These are phyloP conservation scores for Apis dorsata DNA, from an alignment of 1,140 invertebrate genomes.

Conservation along the genomic window DNA sequence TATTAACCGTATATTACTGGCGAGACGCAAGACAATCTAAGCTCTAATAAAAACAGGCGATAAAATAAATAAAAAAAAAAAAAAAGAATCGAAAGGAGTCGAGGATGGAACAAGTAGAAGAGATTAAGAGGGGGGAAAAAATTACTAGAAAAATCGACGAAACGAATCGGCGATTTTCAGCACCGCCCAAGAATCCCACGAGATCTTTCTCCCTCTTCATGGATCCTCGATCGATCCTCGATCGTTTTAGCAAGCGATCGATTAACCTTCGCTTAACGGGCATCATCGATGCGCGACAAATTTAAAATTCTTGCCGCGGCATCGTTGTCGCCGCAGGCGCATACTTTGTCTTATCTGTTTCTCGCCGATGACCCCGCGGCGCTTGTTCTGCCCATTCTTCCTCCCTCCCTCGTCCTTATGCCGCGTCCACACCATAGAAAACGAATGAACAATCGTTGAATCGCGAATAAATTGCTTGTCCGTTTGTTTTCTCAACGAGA, in stretches of 20 bases:
- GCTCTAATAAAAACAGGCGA: not conserved
- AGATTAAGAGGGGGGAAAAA: not conserved
- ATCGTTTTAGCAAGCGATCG: slow-evolving; percentile 10
- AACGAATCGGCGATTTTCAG: not conserved
- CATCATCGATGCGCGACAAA: slow-evolving; percentile 4
- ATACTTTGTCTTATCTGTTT: slow-evolving; percentile 6
- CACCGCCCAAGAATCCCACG: no score
- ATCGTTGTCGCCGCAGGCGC: not conserved
- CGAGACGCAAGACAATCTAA: no score
- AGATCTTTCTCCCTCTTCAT: not conserved
- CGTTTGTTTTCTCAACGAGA: no score
- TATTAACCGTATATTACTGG: no score
- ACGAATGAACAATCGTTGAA: no score
- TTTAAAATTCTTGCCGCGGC: slow-evolving; percentile 25
- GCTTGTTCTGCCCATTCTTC: not conserved
- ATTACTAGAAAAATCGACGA: not conserved
- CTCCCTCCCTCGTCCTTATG: not conserved
- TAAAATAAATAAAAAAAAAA: not conserved
- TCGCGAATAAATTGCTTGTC: no score
- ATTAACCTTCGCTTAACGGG: not conserved
- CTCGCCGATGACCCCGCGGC: slow-evolving; percentile 28
- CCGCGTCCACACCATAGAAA: no score
- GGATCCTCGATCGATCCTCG: slow-evolving; percentile 3
- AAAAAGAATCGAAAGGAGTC: not conserved
- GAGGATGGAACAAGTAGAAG: not conserved